A percentile compares a stretch with the other conserved stretches of the same genome.
phyloP scores from a whole-genome alignment of 2,113 vertebrate species.

The Podarcis raffonei region DNA sequence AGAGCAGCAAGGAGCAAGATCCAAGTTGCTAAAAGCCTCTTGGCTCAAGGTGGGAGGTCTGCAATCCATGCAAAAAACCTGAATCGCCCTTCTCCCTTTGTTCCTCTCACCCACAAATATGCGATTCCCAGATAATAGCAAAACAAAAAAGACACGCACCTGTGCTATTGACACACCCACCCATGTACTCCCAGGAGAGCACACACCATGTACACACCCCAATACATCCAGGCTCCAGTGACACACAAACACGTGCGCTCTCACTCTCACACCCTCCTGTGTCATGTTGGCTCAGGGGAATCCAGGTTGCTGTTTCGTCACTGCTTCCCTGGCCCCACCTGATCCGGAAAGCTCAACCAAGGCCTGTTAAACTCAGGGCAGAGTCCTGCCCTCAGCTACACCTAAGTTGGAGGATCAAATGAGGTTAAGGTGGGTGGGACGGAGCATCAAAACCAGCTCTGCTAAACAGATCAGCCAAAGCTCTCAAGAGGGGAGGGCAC shows the following conservation, averaged over 20 bases:
- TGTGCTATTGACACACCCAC: slow-evolving; percentile 4
- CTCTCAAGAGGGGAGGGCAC: too few relatives aligned
- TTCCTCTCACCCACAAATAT: slow-evolving; percentile 1
- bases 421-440: not conserved
- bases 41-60: not conserved
- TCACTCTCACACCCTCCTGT: not conserved
- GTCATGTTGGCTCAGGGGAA: not conserved
- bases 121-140: not conserved
- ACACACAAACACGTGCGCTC: too few relatives aligned
- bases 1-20: not conserved
- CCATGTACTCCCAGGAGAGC: not conserved
- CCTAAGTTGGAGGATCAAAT: not conserved
- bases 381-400: not conserved
- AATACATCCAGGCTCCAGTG: not conserved
- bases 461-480: not conserved
- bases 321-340: not conserved
- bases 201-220: slow-evolving; percentile 8
- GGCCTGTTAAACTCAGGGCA: not conserved
- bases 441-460: too few relatives aligned
- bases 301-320: slow-evolving; percentile 16
- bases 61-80: not conserved
- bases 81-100: not conserved
- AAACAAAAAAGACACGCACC: slow-evolving; percentile 11
- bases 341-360: not conserved
- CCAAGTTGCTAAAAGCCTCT: not conserved